Evolutionary conservation across 2,888 invertebrate genomes (phyloP).

Genomic region (Mamestra brassicae): DNA sequence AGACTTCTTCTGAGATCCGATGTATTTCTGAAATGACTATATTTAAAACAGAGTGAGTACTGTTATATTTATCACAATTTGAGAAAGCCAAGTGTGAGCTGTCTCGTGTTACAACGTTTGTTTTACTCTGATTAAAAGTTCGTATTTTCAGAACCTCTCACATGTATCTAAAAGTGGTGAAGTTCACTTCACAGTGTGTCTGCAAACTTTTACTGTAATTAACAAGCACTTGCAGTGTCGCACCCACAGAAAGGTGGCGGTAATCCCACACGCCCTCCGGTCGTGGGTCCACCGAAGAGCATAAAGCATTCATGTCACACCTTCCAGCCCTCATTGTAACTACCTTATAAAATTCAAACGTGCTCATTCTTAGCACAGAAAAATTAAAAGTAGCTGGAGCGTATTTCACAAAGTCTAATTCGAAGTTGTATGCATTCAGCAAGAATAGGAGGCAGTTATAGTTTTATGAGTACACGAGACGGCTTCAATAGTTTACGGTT

Average conservation of each 20-base stretch:
- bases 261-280: not conserved
- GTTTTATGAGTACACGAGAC: constrained; percentile 54
- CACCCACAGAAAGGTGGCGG: not conserved
- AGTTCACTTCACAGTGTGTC: not conserved
- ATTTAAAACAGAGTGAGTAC: not conserved
- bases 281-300: constrained; percentile 7
- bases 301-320: constrained; percentile 20
- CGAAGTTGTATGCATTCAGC: constrained; percentile 53
- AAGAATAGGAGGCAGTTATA: constrained; percentile 48
- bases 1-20: not conserved
- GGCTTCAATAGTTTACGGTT: constrained; percentile 63
- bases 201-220: constrained; percentile 35
- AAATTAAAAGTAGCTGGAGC: constrained; percentile 40
- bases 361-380: constrained; percentile 26
- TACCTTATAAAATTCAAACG: constrained; percentile 19
- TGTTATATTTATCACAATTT: constrained; percentile 2
- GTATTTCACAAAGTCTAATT: constrained; percentile 61
- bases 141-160: not conserved
- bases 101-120: constrained; percentile 1
- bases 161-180: not conserved
- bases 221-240: constrained; percentile 8
- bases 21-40: constrained; percentile 2
- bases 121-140: constrained; percentile 12
- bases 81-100: not conserved
- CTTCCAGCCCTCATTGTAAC: constrained; percentile 7